Evolutionary conservation across 2,888 invertebrate species (phyloP).

Genomic region (Boloria selene): DNA sequence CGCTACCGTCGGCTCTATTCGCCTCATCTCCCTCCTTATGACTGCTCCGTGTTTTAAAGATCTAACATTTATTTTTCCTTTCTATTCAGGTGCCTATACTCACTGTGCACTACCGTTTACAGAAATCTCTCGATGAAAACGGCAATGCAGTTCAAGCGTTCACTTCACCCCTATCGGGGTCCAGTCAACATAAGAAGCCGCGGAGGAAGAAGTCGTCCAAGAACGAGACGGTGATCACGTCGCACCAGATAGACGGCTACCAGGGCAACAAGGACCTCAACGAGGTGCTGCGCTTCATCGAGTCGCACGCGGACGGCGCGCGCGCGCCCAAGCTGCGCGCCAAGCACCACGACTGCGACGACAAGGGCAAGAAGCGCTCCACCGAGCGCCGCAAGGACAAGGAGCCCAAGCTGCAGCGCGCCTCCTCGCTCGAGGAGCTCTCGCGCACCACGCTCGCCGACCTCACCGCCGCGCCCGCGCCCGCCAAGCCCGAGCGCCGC

Average conservation of each 20-base stretch:
- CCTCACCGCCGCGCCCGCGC: slow-evolving; percentile 79
- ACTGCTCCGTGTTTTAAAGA: slow-evolving; percentile 42
- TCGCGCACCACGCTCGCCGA: slow-evolving; percentile 89
- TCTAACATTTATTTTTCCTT: slow-evolving; percentile 48
- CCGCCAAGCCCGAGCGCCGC: slow-evolving; percentile 78
- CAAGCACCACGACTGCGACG: slow-evolving; percentile 72
- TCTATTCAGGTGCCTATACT: slow-evolving; percentile 49
- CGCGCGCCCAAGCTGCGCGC: slow-evolving; percentile 65
- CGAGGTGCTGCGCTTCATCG: slow-evolving; percentile 89
- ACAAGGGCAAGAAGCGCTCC: slow-evolving; percentile 78
- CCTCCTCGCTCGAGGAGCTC: slow-evolving; percentile 91
- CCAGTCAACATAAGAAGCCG: slow-evolving; percentile 80
- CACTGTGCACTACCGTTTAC: slow-evolving; percentile 57
- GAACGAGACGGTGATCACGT: slow-evolving; percentile 82
- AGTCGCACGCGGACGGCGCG: slow-evolving; percentile 79
- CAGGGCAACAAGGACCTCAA: slow-evolving; percentile 90
- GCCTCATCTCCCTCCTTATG: slow-evolving; percentile 19
- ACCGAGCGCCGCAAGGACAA: slow-evolving; percentile 73
- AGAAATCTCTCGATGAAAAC: slow-evolving; percentile 90
- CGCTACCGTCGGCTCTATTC: slow-evolving; percentile 20
- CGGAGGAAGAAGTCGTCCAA: slow-evolving; percentile 83
- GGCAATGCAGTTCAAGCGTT: slow-evolving; percentile 87
- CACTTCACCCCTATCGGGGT: slow-evolving; percentile 73
- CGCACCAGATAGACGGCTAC: slow-evolving; percentile 88
- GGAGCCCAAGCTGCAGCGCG: slow-evolving; percentile 83